Evolutionary conservation across 2,888 invertebrate genomes (phyloP).

Genomic region (Drosophila differens): DNA sequence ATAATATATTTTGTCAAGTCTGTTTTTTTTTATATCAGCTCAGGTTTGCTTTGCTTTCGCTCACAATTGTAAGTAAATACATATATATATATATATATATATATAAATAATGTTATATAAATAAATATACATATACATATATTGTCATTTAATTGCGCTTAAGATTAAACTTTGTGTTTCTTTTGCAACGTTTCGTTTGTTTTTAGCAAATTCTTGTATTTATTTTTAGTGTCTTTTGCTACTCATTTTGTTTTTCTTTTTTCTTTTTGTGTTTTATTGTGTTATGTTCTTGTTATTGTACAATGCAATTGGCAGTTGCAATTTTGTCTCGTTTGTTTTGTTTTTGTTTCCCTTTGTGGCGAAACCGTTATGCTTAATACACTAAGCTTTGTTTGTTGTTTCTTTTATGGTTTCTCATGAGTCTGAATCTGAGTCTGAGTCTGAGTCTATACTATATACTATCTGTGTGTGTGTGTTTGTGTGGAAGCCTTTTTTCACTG

Average conservation of each 20-base stretch:
- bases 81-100: constrained; percentile 20
- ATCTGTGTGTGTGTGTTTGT: constrained; percentile 8
- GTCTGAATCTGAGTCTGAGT: background rate
- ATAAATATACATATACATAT: constrained; percentile 34
- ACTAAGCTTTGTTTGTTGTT: constrained; percentile 15
- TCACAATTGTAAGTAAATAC: constrained; percentile 42
- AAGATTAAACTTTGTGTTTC: constrained; percentile 25
- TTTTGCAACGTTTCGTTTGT: constrained; percentile 5
- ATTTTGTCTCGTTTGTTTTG: constrained; percentile 42
- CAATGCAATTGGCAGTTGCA: constrained; percentile 75
- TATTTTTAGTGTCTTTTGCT: constrained; percentile 56
- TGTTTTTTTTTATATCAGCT: constrained; percentile 56
- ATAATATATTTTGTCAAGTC: constrained; percentile 62
- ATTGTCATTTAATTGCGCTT: constrained; percentile 59
- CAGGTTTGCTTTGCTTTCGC: constrained; percentile 14
- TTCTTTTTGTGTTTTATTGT: constrained; percentile 18
- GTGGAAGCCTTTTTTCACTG: constrained; percentile 51
- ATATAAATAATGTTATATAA: constrained; percentile 7
- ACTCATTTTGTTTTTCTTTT: constrained; percentile 35
- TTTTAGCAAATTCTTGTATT: constrained; percentile 45
- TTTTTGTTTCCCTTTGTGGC: constrained; percentile 9
- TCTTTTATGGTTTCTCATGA: constrained; percentile 45
- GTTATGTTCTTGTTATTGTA: constrained; percentile 44
- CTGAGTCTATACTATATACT: background rate
- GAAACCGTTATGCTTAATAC: constrained; percentile 42